phyloP scores from a whole-genome alignment of 2,888 invertebrate species.

The Phasia obesa region DNA sequence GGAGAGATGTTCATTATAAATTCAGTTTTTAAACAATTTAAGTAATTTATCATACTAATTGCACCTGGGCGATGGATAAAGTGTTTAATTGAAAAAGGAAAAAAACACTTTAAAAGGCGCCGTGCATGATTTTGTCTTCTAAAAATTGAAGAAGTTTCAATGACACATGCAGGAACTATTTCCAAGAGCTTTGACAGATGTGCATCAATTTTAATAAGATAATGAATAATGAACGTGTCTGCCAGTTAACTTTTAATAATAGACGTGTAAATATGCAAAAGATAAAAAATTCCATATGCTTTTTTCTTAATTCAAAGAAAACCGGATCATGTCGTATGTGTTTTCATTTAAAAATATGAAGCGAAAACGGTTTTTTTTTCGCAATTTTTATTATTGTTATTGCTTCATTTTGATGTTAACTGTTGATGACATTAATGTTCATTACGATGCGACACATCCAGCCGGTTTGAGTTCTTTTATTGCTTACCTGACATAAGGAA shows the following conservation, averaged over 20 bases:
- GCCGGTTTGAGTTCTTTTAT: conserved; percentile 39
- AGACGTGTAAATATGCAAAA: conserved; percentile 67
- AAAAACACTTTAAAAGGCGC: conserved; percentile 44
- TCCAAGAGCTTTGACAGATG: conserved; percentile 59
- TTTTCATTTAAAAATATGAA: conserved; percentile 51
- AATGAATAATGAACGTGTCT: conserved; percentile 64
- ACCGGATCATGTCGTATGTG: conserved; percentile 36
- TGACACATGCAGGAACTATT: background rate
- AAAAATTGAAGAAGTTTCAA: background rate
- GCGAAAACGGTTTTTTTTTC: conserved; percentile 45
- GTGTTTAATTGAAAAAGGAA: conserved; percentile 46
- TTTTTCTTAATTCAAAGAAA: conserved; percentile 36
- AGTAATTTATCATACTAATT: conserved; percentile 44
- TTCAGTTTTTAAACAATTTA: background rate
- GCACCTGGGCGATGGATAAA: conserved; percentile 2
- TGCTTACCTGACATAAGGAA: conserved; percentile 21
- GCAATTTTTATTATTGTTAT: conserved; percentile 55
- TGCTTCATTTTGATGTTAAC: conserved; percentile 58
- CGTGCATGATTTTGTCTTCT: conserved; percentile 38
- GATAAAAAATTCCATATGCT: background rate
- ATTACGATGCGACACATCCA: conserved; percentile 3
- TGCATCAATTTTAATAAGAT: conserved; percentile 63
- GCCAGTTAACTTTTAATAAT: conserved; percentile 57
- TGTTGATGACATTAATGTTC: conserved; percentile 56
- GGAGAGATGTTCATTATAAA: too few species aligned